Evolutionary conservation across 1,140 invertebrate species (phyloP).

Genomic region (Helicoverpa armigera): DNA sequence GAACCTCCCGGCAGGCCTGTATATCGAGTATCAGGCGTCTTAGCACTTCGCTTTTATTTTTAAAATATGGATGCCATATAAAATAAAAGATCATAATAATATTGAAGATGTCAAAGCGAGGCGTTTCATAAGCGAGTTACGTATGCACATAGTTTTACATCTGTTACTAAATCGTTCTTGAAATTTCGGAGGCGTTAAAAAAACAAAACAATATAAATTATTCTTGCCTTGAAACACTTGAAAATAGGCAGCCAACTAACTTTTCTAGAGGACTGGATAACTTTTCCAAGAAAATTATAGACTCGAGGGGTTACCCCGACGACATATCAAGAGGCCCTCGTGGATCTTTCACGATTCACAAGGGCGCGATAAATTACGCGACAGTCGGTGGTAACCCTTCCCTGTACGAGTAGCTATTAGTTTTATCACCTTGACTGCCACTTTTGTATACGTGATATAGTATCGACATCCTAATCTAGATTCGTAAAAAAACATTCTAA

Average conservation of each 20-base stretch:
- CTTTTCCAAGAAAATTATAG: slow-evolving; percentile 72
- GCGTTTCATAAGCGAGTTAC: slow-evolving; percentile 11
- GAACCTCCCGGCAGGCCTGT: slow-evolving; percentile 58
- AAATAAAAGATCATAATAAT: slow-evolving; percentile 36
- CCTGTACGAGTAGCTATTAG: slow-evolving; percentile 56
- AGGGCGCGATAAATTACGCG: slow-evolving; percentile 75
- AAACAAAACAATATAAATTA: slow-evolving; percentile 47
- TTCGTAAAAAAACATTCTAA: neutral
- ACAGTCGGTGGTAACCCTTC: slow-evolving; percentile 74
- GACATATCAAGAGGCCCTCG: slow-evolving; percentile 72
- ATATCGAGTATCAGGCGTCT: slow-evolving; percentile 65
- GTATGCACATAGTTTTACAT: slow-evolving; percentile 47
- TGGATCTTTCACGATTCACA: slow-evolving; percentile 67
- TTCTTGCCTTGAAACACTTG: slow-evolving; percentile 33
- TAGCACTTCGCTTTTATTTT: slow-evolving; percentile 58
- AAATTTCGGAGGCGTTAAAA: slow-evolving; percentile 1
- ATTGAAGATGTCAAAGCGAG: neutral
- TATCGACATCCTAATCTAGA: slow-evolving; percentile 1
- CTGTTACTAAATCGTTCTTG: neutral
- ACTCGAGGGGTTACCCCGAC: slow-evolving; percentile 69
- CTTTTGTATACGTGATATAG: slow-evolving; percentile 29
- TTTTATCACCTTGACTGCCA: slow-evolving; percentile 60
- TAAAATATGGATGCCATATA: slow-evolving; percentile 49
- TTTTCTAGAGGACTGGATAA: slow-evolving; percentile 49
- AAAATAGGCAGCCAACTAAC: slow-evolving; percentile 43